Evolutionary conservation across 2,888 invertebrate species (phyloP), one percentile per base, ranked within the genome.

Genomic region (Leucania comma): DNA sequence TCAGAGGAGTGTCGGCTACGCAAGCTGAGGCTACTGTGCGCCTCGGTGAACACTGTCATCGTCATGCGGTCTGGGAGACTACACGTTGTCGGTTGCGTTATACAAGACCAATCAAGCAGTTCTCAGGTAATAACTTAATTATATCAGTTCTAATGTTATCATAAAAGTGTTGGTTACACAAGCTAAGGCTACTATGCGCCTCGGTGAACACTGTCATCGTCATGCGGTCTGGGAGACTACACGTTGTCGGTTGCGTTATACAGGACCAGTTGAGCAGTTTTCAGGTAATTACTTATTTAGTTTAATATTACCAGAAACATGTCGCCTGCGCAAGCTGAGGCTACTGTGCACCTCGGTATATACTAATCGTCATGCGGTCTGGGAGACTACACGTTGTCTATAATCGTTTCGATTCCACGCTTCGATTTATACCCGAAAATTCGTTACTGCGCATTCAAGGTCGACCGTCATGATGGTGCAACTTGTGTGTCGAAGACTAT

Each of bases 121-220:
- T 84, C 87, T 69, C 93, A 94, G 93, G 94, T 94, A 46, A 12
- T 3, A 29, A 29, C 29, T 29, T 95, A n/a, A n/a, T n/a, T n/a
- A n/a, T n/a, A n/a, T n/a, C n/a, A n/a, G n/a, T n/a, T n/a, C n/a
- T n/a, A 0, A 90, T 92, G 92, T 69, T 94, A 42, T 90, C 91
- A 51, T 93, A 92, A 0, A 88, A 88, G 1, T 94, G 94, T 64
- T 80, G 83, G 0, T 81, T 95, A 3, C 85, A 83, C 0, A 89
- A 92, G 12, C 68, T 95, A 29, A 89, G 89, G 0, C 79, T 96
- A n/a, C 86, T 90, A 50, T 95, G 94, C 80, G 80, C 89, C 0
- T 85, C 75, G 0, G 95, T 93, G 2, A 93, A 90, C 87, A 95
- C 95, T 0, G 90, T 89, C 3, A 32, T 95, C 1, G 83, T 94